phyloP scores from a whole-genome alignment of 2,797 vertebrate species.

The Mormyrops attenuatus region DNA sequence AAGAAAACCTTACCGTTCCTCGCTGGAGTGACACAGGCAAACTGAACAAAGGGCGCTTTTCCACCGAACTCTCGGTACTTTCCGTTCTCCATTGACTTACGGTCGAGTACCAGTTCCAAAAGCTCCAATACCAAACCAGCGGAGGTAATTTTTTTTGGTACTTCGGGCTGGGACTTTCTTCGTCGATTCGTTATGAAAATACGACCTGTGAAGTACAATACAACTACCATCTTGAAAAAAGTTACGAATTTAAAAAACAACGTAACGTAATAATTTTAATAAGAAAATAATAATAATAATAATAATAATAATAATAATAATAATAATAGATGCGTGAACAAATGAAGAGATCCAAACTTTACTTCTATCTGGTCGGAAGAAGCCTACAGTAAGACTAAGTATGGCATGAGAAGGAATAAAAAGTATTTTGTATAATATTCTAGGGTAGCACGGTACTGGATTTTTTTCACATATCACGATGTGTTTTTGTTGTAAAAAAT shows the following conservation, averaged over 20 bases:
- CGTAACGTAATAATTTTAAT: no score
- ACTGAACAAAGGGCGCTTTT: not conserved
- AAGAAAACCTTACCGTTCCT: not conserved
- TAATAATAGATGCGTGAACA: not conserved
- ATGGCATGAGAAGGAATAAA: no score
- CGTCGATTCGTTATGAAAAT: not conserved
- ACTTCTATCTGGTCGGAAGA: no score
- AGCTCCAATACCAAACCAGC: not conserved
- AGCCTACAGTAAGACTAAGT: no score
- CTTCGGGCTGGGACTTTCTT: not conserved
- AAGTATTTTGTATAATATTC: no score
- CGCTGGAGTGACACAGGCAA: not conserved
- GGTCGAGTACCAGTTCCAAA: not conserved
- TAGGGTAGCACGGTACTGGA: no score
- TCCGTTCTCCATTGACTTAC: not conserved
- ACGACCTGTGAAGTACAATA: not conserved
- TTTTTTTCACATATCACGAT: no score
- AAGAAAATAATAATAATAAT: not conserved
- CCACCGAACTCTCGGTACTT: not conserved
- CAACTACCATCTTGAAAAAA: not conserved
- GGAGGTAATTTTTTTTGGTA: not conserved
- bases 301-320: no score
- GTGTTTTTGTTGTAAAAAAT: no score
- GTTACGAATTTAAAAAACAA: not conserved
- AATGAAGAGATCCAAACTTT: no score